Percentiles rank a stretch among this genome's conserved stretches.
Evolutionary conservation across 2,888 invertebrate genomes (phyloP).

Genomic region (Mamestra brassicae): DNA sequence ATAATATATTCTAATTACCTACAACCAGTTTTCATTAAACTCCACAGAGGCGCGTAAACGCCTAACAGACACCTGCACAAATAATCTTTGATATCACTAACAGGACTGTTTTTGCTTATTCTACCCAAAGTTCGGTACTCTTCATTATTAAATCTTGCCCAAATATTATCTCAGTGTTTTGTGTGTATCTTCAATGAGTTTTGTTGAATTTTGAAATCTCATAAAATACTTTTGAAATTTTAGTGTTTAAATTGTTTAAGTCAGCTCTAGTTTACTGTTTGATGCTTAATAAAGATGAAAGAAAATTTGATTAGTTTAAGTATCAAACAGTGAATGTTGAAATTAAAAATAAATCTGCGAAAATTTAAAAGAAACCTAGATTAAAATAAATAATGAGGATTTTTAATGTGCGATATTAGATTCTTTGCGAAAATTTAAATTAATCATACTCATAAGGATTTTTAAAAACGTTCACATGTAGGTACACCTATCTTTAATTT

Average conservation of each 20-base stretch:
- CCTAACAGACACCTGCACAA: constrained; percentile 64
- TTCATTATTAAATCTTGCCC: constrained; percentile 69
- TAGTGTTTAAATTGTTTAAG: constrained; percentile 41
- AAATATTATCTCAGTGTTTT: constrained; percentile 71
- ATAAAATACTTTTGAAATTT: constrained; percentile 54
- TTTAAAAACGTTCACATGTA: no score
- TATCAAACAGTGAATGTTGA: background rate
- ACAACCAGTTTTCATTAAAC: constrained; percentile 44
- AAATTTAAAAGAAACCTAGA: no score
- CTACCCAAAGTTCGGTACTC: constrained; percentile 65
- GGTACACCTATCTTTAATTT: no score
- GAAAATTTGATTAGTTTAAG: constrained; percentile 6
- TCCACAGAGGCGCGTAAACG: constrained; percentile 39
- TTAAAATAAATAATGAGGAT: no score
- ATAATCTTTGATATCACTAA: constrained; percentile 71
- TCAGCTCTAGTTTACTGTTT: constrained; percentile 26
- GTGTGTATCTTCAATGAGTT: constrained; percentile 61
- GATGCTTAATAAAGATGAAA: constrained; percentile 7
- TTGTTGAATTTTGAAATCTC: constrained; percentile 58
- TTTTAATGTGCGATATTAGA: background rate
- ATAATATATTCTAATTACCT: constrained; percentile 30
- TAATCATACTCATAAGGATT: no score
- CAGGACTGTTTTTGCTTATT: constrained; percentile 71
- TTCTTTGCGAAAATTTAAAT: background rate
- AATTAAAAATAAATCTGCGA: background rate